Base-by-base conservation (phyloP, 2,113 vertebrate species). In the Plecturocebus donacophilus region DNA sequence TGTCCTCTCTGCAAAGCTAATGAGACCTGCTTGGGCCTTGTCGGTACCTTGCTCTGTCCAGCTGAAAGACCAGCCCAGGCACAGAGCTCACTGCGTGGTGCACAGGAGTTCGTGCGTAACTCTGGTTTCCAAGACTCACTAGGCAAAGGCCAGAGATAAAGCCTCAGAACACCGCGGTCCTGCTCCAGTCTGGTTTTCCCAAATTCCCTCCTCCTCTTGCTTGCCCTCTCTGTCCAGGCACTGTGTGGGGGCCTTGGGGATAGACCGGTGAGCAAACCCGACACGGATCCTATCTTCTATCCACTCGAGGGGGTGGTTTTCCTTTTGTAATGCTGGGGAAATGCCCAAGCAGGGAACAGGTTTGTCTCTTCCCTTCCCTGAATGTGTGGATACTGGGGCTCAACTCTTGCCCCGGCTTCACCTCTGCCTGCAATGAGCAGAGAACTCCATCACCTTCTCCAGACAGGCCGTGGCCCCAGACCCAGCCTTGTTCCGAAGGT, bases 211-310 rank as follows among this genome's bases (percentile, higher is more conserved):
- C 61, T 64, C 6, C 12, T 64, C 70, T 9, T 16, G 8, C 23
- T 5, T 1, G 40, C 3, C 71, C 68, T 84, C 35, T 30, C 12
- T 11, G 49, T 61, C 47, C 40, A 27, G 40, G 8, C n/a, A 35
- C 35, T 32, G 38, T 14, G 21, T 13, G 13, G 30, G 25, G 35
- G 27, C 2, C 76, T 2, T 12, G 27, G 8, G 21, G n/a, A 30
- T 2, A 56, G 16, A 40, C 27, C 5, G 38, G 25, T 32, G n/a
- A 66, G 42, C 56, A 89, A 45, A 70, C 3, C 12, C 16, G 1
- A 38, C 30, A 3, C 0, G 2, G 40, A 47, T 25, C 35, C 21
- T 23, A 0, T 13, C n/a, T 21, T 84, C 9, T 17, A 6, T 42
- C 8, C 11, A 35, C 8, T 68, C 19, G 2, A 47, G 14, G 3